phyloP scores from a whole-genome alignment of 2,113 vertebrate genomes.

The Scatophagus argus region DNA sequence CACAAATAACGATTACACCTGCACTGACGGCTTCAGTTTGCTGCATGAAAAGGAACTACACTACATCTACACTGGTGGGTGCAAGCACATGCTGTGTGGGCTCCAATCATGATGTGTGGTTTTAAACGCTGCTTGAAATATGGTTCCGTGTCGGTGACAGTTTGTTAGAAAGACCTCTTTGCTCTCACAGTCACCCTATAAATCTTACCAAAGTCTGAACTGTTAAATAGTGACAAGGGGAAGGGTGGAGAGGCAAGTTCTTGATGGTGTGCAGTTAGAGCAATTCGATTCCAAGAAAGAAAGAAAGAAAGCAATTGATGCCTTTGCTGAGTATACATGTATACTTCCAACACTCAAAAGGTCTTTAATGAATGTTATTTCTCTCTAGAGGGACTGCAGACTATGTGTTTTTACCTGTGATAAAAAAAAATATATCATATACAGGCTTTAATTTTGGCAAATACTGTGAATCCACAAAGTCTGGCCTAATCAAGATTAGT shows the following conservation, averaged over 20 bases:
- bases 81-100: too few species aligned
- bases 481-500: too few species aligned
- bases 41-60: slow-evolving; percentile 11
- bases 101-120: slow-evolving; percentile 70
- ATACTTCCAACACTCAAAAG: background rate
- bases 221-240: slow-evolving; percentile 51
- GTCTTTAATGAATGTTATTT: too few species aligned
- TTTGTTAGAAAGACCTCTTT: slow-evolving; percentile 33
- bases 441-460: background rate
- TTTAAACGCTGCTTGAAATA: slow-evolving; percentile 61
- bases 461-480: background rate
- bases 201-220: slow-evolving; percentile 43
- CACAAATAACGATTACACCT: slow-evolving; percentile 11
- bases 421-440: background rate
- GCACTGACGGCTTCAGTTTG: background rate
- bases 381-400: background rate
- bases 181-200: slow-evolving; percentile 50
- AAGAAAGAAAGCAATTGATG: slow-evolving; percentile 21
- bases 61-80: background rate
- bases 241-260: slow-evolving; percentile 50
- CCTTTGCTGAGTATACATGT: background rate
- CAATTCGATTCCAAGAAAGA: slow-evolving; percentile 31
- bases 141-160: slow-evolving; percentile 46
- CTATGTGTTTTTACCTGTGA: background rate
- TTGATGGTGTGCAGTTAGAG: slow-evolving; percentile 37